These are phyloP conservation scores for Ricordea florida DNA, from an alignment of 92 coral and sea anemone genomes.

Conservation along the genomic window DNA sequence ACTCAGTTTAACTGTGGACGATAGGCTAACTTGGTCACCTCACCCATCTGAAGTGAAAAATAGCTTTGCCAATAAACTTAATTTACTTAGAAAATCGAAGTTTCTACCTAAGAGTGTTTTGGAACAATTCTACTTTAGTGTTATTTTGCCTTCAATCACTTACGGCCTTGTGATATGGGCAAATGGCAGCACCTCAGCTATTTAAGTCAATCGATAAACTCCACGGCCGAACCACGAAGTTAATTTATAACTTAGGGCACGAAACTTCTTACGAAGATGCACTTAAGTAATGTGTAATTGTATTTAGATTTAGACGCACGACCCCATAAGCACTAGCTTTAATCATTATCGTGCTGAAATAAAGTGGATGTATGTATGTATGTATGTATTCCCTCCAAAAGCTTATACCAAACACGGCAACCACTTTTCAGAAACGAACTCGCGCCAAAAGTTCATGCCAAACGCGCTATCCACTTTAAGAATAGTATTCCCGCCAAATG, in stretches of 20 bases:
- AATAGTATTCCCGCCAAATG: no score
- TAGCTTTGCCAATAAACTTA: conserved; percentile 26
- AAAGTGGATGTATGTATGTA: neutral
- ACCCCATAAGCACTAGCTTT: neutral
- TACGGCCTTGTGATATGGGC: conserved; percentile 27
- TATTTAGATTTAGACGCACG: neutral
- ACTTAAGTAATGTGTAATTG: neutral
- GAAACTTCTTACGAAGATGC: conserved; percentile 5
- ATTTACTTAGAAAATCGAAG: neutral
- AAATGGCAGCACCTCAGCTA: conserved; percentile 6
- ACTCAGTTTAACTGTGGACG: neutral
- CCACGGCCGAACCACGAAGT: conserved; percentile 15
- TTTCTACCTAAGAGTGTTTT: conserved; percentile 27
- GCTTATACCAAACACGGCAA: no score
- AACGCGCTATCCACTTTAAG: no score
- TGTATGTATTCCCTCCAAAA: no score
- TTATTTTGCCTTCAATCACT: conserved; percentile 18
- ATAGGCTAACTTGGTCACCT: conserved; percentile 14
- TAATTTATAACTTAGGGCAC: conserved; percentile 9
- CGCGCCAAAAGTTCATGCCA: no score
- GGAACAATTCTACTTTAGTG: conserved; percentile 3
- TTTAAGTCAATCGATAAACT: conserved; percentile 1
- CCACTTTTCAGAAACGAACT: no score
- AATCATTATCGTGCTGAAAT: neutral
- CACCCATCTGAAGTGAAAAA: conserved; percentile 18